Evolutionary conservation across 2,888 invertebrate species (phyloP).

Genomic region (Drosophila paramelanica): DNA sequence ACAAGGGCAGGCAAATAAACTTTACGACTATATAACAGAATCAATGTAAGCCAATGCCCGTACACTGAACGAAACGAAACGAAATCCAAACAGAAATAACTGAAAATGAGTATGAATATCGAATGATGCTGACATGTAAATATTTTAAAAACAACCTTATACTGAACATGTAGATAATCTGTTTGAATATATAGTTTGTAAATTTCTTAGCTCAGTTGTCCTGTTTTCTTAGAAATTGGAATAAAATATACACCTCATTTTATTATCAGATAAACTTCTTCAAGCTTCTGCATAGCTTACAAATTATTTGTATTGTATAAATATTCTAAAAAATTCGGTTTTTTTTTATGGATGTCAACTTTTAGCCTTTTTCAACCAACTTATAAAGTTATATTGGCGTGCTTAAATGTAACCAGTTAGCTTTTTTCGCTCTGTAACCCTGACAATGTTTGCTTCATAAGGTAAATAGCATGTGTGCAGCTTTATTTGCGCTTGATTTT

Average conservation of each 20-base stretch:
- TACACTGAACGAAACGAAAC: constrained; percentile 39
- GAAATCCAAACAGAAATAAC: background rate
- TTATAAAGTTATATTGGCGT: background rate
- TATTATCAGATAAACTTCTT: too few species aligned
- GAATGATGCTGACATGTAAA: background rate
- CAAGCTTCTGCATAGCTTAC: too few species aligned
- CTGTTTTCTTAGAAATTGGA: too few species aligned
- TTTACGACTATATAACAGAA: constrained; percentile 80
- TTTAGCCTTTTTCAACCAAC: background rate
- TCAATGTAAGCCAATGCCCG: constrained; percentile 69
- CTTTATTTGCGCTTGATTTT: constrained; percentile 69
- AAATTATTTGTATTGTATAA: too few species aligned
- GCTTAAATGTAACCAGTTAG: background rate
- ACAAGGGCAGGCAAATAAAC: constrained; percentile 77
- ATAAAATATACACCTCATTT: too few species aligned
- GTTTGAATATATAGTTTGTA: background rate
- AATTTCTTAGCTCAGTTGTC: background rate
- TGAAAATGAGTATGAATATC: background rate
- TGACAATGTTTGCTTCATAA: constrained; percentile 56
- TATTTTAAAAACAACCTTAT: background rate
- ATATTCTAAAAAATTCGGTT: too few species aligned
- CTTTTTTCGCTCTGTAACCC: constrained; percentile 16
- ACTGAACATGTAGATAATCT: background rate
- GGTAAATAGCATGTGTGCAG: constrained; percentile 71
- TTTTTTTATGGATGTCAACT: background rate